A percentile compares a stretch with the other conserved stretches of the same genome.
phyloP scores from a whole-genome alignment of 2,113 vertebrate species.

The Nannospalax galili region DNA sequence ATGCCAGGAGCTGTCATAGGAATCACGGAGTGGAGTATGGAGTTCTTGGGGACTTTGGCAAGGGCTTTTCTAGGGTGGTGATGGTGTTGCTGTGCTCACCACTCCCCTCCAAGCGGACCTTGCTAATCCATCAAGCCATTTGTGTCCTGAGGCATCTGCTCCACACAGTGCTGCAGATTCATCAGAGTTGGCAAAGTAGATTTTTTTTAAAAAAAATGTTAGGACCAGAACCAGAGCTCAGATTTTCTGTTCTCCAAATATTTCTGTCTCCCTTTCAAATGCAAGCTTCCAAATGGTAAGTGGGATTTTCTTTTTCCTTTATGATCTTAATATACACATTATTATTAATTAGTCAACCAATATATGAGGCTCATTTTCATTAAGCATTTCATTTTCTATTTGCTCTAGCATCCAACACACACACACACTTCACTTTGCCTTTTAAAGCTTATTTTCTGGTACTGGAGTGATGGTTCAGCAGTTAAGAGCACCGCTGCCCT shows the following conservation, averaged over 20 bases:
- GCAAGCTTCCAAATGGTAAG: neutral
- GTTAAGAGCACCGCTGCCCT: too few species aligned
- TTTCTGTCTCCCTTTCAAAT: neutral
- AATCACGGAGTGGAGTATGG: neutral
- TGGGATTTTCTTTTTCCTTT: neutral
- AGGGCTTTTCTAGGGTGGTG: accelerated
- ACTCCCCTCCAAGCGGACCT: neutral
- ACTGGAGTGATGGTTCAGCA: too few species aligned
- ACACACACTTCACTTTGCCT: neutral
- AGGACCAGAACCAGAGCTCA: neutral
- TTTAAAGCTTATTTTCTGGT: neutral
- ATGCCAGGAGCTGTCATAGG: accelerated
- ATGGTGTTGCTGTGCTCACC: neutral
- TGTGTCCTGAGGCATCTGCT: neutral
- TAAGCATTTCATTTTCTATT: neutral
- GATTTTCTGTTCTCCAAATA: neutral
- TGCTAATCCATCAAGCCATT: neutral
- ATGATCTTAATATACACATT: neutral
- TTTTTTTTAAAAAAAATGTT: neutral
- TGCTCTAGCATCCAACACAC: neutral
- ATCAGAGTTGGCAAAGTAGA: neutral
- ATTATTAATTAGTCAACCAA: neutral
- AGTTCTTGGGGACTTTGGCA: too few species aligned
- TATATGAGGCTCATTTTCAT: neutral
- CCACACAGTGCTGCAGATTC: too few species aligned